Evolutionary conservation across 2,888 invertebrate genomes (phyloP).

Genomic region (Nemoura dubitans): DNA sequence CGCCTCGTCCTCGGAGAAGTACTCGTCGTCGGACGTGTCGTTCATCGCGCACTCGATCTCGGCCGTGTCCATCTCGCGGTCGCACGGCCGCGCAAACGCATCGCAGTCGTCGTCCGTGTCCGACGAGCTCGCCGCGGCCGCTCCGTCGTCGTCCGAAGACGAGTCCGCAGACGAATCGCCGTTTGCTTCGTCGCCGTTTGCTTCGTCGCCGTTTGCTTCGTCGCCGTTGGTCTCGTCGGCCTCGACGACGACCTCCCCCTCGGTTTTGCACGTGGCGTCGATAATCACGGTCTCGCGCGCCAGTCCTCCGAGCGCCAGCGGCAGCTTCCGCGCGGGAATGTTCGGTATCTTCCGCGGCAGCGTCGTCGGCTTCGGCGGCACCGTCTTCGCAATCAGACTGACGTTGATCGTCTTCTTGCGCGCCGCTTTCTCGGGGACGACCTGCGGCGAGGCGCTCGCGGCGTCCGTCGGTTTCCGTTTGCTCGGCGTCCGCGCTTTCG

Average conservation of each 20-base stretch:
- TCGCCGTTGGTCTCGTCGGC: not conserved
- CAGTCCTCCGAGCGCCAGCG: not conserved
- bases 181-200: not conserved
- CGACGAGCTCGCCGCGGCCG: not conserved
- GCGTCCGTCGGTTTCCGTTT: not conserved
- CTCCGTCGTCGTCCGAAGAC: constrained; percentile 45
- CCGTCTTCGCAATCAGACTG: not conserved
- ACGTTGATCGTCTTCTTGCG: not conserved
- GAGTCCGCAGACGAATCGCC: not conserved
- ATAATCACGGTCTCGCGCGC: not conserved
- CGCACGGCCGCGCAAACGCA: not conserved
- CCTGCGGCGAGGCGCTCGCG: not conserved
- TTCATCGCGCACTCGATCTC: constrained; percentile 62
- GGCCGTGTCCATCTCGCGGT: constrained; percentile 58
- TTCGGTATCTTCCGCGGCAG: not conserved
- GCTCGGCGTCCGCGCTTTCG: not conserved
- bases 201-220: not conserved
- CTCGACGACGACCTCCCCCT: not conserved
- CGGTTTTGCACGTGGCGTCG: not conserved
- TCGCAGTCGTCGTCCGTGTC: constrained; percentile 27
- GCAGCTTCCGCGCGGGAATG: not conserved
- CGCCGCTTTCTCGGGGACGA: not conserved
- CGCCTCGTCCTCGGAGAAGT: constrained; percentile 24
- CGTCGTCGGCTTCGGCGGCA: not conserved
- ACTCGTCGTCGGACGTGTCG: constrained; percentile 61